A percentile compares a stretch with the other conserved stretches of the same genome.
phyloP scores from a whole-genome alignment of 1,140 invertebrate genomes.

The Nixonia krombeini region DNA sequence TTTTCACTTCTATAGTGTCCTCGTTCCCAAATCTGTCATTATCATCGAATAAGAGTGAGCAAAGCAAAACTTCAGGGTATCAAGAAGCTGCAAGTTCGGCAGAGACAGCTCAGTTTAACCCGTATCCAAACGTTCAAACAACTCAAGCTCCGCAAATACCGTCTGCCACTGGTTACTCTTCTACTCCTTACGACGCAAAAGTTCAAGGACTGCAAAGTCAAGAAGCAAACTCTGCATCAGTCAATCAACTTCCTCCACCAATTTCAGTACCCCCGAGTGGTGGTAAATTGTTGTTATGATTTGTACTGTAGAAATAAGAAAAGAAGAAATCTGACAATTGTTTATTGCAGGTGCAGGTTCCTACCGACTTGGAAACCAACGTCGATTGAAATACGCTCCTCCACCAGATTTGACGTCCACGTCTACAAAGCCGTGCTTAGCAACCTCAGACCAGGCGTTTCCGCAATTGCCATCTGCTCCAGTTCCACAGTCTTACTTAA shows the following conservation, averaged over 20 bases:
- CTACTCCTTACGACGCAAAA: neutral
- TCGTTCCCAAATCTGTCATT: conserved; percentile 64
- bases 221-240: conserved; percentile 2
- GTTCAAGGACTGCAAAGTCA: neutral
- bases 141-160: neutral
- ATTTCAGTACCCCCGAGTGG: conserved; percentile 35
- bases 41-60: conserved; percentile 50
- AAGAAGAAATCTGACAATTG: too few relatives aligned
- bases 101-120: conserved; percentile 19
- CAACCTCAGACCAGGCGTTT: conserved; percentile 13
- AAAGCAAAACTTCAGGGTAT: conserved; percentile 3
- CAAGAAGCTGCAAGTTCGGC: conserved; percentile 20
- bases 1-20: conserved; percentile 64
- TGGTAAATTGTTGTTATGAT: conserved; percentile 31
- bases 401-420: conserved; percentile 59
- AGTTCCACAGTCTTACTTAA: conserved; percentile 34
- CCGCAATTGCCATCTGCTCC: conserved; percentile 11
- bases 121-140: conserved; percentile 11
- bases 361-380: conserved; percentile 65
- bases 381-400: conserved; percentile 64
- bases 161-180: too few relatives aligned
- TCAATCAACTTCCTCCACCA: conserved; percentile 18
- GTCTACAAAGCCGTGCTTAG: conserved; percentile 14
- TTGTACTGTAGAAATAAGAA: neutral
- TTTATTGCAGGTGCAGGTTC: conserved; percentile 53